Evolutionary conservation across 2,888 invertebrate genomes (phyloP).

Genomic region (Taenaris catops): DNA sequence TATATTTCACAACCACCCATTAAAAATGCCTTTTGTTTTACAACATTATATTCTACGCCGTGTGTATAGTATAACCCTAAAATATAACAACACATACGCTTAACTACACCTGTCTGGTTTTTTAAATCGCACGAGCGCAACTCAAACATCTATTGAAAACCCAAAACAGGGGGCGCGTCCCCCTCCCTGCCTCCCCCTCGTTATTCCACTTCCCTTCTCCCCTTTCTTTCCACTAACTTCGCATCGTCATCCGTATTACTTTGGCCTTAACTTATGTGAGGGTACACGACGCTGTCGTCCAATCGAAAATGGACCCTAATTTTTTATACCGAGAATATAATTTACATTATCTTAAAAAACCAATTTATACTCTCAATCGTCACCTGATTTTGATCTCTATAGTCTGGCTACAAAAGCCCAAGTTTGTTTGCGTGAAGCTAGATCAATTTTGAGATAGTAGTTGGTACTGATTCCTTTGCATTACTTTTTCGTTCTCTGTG

Average conservation of each 20-base stretch:
- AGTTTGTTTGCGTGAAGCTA: slow-evolving; percentile 35
- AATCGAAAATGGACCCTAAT: slow-evolving; percentile 31
- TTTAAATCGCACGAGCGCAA: slow-evolving; percentile 59
- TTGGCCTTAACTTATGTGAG: slow-evolving; percentile 75
- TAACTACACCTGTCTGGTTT: slow-evolving; percentile 63
- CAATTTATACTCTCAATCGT: slow-evolving; percentile 44
- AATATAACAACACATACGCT: slow-evolving; percentile 22
- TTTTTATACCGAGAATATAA: slow-evolving; percentile 13
- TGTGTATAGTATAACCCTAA: slow-evolving; percentile 5
- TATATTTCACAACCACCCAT: too few relatives aligned
- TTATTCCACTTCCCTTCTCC: slow-evolving; percentile 64
- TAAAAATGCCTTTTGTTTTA: too few relatives aligned
- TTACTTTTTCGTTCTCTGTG: slow-evolving; percentile 77
- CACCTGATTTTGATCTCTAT: slow-evolving; percentile 39
- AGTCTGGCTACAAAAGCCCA: slow-evolving; percentile 15
- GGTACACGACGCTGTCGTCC: slow-evolving; percentile 38
- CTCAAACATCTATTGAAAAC: slow-evolving; percentile 78
- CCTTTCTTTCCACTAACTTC: slow-evolving; percentile 77
- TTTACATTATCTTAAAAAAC: slow-evolving; percentile 38
- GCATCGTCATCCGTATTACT: slow-evolving; percentile 79
- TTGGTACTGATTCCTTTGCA: slow-evolving; percentile 75
- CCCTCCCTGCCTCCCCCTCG: slow-evolving; percentile 45
- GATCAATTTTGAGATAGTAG: slow-evolving; percentile 77
- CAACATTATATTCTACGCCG: too few relatives aligned
- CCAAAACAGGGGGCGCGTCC: slow-evolving; percentile 66